Conservation (phyloP, 2,113 vertebrate genomes). For the Phainopepla nitens region DNA sequence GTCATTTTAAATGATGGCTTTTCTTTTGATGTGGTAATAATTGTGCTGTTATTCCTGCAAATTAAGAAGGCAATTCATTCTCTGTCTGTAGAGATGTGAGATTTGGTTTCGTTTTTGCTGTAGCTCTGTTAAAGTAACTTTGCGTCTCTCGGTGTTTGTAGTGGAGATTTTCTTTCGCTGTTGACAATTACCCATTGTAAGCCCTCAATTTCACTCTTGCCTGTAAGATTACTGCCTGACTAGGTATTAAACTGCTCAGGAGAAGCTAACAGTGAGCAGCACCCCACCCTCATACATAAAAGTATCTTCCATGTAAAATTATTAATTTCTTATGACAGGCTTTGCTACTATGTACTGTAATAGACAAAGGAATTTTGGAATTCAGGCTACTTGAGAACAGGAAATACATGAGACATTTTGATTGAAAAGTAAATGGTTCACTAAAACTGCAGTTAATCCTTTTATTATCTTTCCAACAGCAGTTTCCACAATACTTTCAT, state of each 20-base stretch:
- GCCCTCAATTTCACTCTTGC: background rate
- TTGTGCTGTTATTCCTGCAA: constrained; percentile 4
- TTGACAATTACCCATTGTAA: constrained; percentile 46
- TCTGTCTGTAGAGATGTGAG: background rate
- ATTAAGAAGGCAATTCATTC: constrained; percentile 21
- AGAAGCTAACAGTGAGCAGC: constrained; percentile 3
- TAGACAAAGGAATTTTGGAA: constrained; percentile 91
- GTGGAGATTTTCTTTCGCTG: constrained; percentile 26
- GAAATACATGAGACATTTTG: constrained; percentile 95
- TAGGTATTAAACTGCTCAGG: constrained; percentile 17
- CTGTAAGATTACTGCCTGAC: constrained; percentile 8
- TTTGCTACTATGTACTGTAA: constrained; percentile 78
- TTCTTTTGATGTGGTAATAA: constrained; percentile 43
- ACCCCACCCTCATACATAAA: background rate
- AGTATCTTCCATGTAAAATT: constrained; percentile 72
- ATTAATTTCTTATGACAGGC: constrained; percentile 81
- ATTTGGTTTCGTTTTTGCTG: constrained; percentile 9
- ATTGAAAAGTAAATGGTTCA: constrained; percentile 87
- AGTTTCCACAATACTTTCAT: constrained; percentile 84
- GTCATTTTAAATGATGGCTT: constrained; percentile 28
- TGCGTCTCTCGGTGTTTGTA: background rate
- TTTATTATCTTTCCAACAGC: constrained; percentile 93
- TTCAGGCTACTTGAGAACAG: constrained; percentile 82
- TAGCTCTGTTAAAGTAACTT: background rate
- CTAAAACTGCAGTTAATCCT: constrained; percentile 89